Evolutionary conservation across 1,140 invertebrate genomes (phyloP).

Genomic region (Drosophila kanapiae): DNA sequence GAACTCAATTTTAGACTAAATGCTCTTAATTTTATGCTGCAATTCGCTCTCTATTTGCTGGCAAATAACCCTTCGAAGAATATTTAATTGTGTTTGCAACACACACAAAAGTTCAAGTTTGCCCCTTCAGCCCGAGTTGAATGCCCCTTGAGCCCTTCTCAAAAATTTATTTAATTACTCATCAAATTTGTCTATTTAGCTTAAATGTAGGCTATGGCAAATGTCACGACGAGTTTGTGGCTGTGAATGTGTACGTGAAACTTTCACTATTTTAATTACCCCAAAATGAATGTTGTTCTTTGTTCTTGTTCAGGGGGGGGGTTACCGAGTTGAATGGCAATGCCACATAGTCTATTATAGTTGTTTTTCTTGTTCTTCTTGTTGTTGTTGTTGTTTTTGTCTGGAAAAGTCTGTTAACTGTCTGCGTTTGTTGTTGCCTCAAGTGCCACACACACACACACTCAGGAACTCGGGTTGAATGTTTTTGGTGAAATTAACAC

Average conservation of each 20-base stretch:
- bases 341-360: conserved; percentile 44
- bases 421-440: conserved; percentile 71
- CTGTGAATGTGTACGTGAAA: conserved; percentile 12
- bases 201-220: conserved; percentile 75
- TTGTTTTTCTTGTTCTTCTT: too few relatives aligned
- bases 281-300: conserved; percentile 56
- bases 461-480: conserved; percentile 5
- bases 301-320: conserved; percentile 2
- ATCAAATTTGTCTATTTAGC: conserved; percentile 40
- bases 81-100: conserved; percentile 13
- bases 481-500: conserved; percentile 39
- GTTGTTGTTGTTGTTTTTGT: conserved; percentile 45
- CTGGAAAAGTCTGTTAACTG: conserved; percentile 77
- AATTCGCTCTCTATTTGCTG: too few relatives aligned
- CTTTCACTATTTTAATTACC: conserved; percentile 82
- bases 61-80: background rate
- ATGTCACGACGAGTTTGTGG: conserved; percentile 19
- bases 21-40: too few relatives aligned
- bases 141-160: conserved; percentile 8
- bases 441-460: conserved; percentile 45
- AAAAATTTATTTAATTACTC: conserved; percentile 30
- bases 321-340: conserved; percentile 42
- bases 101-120: conserved; percentile 9
- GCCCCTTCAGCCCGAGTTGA: background rate
- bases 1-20: too few relatives aligned